Base-by-base conservation (phyloP, 2,113 vertebrate species). In the Tinamus guttatus region DNA sequence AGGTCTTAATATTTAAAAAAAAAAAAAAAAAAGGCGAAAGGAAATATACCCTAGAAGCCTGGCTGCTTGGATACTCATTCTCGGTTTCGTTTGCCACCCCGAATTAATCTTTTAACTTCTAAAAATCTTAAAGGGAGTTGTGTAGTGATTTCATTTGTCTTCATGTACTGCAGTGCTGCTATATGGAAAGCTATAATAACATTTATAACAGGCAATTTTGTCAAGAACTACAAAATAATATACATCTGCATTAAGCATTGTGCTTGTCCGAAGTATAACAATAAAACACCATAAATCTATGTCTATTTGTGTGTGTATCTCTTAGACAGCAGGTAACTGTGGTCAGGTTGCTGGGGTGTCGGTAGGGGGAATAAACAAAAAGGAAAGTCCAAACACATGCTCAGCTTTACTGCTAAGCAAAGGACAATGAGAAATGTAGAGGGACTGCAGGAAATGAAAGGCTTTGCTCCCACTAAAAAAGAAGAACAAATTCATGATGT, bases 201-300 rank as follows among this genome's bases (percentile, higher is more conserved):
- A 73, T 97, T 96, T 96, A 49, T 96, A 98, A 93, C 63, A 56
- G 93, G 83, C 51, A 77, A 21, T 95, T 98, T 94, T 97, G 85
- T 95, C 94, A 95, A 65, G 69, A 94, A 82, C 71, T 91, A 68
- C 92, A 90, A 20, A 95, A 75, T 85, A 92, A 95, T 81, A 90
- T 84, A 85, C 94, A 90, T 89, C 93, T 89, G 54, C 85, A 92
- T 97, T 97, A 97, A 98, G 97, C 97, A 97, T 87, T 97, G 91
- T 71, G 87, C 90, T 97, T 96, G 94, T 97, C 96, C 75, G 68
- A 96, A 94, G 79, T 52, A 54, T 65, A 91, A 51, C 58, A 85
- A 67, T 89, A 91, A 94, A 83, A 25, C 4, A 38, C 65, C 11
- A 4, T 83, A 92, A 85, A 95, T 96, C 85, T 91, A 65, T 93